A percentile compares a stretch with the other conserved stretches of the same genome.
Evolutionary conservation across 2,888 invertebrate species (phyloP).

Genomic region (Melinaea menophilus): DNA sequence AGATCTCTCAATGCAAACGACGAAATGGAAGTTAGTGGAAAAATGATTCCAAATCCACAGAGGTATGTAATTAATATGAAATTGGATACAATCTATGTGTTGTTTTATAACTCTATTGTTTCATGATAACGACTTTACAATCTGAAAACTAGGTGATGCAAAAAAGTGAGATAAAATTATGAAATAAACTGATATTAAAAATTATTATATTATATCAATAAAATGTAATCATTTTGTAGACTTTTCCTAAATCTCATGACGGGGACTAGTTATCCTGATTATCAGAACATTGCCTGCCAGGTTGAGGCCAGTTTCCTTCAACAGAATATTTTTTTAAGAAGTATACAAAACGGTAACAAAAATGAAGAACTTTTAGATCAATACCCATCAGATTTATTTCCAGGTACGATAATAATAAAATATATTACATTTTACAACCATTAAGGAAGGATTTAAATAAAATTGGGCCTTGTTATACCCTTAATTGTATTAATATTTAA

Average conservation of each 20-base stretch:
- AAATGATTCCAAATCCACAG: constrained; percentile 34
- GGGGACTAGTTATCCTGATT: constrained; percentile 42
- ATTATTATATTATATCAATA: too few relatives aligned
- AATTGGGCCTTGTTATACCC: too few relatives aligned
- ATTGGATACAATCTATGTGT: not conserved
- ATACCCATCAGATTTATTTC: constrained; percentile 38
- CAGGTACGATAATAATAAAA: constrained; percentile 34
- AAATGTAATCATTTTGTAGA: constrained; percentile 37
- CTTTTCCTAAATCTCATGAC: constrained; percentile 45
- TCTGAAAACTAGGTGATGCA: too few relatives aligned
- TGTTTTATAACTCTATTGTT: constrained; percentile 1
- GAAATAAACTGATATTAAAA: too few relatives aligned
- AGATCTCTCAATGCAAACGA: constrained; percentile 43
- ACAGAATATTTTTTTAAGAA: constrained; percentile 22
- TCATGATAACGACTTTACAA: too few relatives aligned
- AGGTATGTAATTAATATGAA: constrained; percentile 37
- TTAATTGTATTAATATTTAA: too few relatives aligned
- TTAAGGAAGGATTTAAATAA: too few relatives aligned
- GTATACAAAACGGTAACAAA: constrained; percentile 36
- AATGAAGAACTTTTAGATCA: constrained; percentile 25
- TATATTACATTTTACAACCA: not conserved
- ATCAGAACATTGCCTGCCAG: constrained; percentile 49
- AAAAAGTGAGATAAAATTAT: not conserved
- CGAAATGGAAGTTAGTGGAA: constrained; percentile 41
- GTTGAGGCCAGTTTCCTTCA: constrained; percentile 43